A percentile compares a stretch with the other conserved stretches of the same genome.
phyloP scores from a whole-genome alignment of 2,888 invertebrate species.

The Stenodema calcarata region DNA sequence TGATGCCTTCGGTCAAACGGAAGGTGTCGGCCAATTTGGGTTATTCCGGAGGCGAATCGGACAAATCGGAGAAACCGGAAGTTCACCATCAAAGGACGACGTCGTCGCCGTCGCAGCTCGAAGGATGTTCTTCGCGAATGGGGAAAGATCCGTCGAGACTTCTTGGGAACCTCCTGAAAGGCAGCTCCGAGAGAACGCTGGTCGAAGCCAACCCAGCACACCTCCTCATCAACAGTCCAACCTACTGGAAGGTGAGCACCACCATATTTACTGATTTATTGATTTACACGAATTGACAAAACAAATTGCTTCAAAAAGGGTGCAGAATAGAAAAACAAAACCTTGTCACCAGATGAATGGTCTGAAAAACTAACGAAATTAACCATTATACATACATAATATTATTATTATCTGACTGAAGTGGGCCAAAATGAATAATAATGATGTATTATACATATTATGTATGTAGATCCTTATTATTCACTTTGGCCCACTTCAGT shows the following conservation, averaged over 20 bases:
- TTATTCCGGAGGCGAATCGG: constrained; percentile 57
- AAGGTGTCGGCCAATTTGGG: constrained; percentile 70
- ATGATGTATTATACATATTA: too few relatives aligned
- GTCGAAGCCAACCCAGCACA: constrained; percentile 37
- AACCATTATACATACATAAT: too few relatives aligned
- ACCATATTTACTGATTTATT: too few relatives aligned
- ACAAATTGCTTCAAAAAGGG: too few relatives aligned
- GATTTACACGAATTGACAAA: too few relatives aligned
- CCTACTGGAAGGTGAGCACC: constrained; percentile 54
- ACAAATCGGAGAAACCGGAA: constrained; percentile 61
- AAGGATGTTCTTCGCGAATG: constrained; percentile 63
- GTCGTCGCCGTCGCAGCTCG: constrained; percentile 80
- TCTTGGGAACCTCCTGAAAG: constrained; percentile 77
- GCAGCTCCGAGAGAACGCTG: constrained; percentile 74
- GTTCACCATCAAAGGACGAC: constrained; percentile 77
- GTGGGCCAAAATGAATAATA: too few relatives aligned
- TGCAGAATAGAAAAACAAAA: too few relatives aligned
- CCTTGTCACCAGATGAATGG: too few relatives aligned
- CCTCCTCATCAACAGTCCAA: constrained; percentile 49
- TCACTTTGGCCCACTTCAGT: too few relatives aligned
- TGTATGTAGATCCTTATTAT: too few relatives aligned
- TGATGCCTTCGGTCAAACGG: constrained; percentile 63
- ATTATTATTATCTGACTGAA: too few relatives aligned
- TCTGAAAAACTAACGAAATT: too few relatives aligned
- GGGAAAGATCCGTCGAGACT: constrained; percentile 61